Conservation (phyloP, 2,797 vertebrate genomes). For the Alcedo quadribrachys region DNA sequence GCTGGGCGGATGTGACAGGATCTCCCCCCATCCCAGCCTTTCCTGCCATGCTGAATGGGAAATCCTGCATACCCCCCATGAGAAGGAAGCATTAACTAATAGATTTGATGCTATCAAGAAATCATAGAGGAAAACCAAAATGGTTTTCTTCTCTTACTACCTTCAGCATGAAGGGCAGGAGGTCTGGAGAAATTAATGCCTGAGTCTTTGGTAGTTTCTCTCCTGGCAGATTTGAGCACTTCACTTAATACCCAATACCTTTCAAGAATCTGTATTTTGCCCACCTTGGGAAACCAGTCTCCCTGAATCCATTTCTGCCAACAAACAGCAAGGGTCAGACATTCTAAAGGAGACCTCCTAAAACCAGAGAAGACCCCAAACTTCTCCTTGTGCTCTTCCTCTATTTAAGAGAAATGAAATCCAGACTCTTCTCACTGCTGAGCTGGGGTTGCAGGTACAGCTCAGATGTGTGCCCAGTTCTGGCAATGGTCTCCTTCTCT, state of each 20-base stretch:
- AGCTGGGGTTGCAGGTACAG: not conserved
- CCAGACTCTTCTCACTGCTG: fast-evolving
- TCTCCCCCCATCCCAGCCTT: not conserved
- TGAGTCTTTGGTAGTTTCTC: not conserved
- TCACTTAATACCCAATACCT: not conserved
- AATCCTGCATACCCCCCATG: not conserved
- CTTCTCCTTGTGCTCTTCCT: not conserved
- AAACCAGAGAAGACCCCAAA: fast-evolving
- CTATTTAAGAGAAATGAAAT: not conserved
- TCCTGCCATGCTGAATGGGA: not conserved
- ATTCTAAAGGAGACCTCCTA: not conserved
- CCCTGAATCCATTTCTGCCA: not conserved
- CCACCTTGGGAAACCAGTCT: not conserved
- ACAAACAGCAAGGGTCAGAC: not conserved
- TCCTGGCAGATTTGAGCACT: not conserved
- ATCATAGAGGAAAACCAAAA: conserved; percentile 27
- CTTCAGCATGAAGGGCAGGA: not conserved
- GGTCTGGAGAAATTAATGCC: not conserved
- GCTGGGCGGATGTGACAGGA: not conserved
- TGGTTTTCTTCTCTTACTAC: not conserved
- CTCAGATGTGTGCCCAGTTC: fast-evolving
- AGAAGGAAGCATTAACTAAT: conserved; percentile 22
- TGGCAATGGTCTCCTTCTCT: not conserved
- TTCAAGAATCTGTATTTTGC: not conserved
- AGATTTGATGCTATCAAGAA: not conserved